Base-by-base conservation (phyloP, 1,140 invertebrate species). In the Drosophila cardini region DNA sequence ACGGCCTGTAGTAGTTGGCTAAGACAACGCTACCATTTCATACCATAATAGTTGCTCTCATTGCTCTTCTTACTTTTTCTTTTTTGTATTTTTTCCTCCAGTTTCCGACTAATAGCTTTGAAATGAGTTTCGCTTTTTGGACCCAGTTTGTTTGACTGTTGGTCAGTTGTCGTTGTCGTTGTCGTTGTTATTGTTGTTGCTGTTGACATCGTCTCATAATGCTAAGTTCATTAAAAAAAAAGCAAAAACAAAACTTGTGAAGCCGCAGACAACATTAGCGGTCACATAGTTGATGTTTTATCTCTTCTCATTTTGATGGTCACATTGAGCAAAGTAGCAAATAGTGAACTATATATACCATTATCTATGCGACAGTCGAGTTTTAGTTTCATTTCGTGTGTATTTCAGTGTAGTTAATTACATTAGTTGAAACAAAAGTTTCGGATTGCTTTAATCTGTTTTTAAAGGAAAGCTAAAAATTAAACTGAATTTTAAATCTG, bases 71-170 rank as follows among this genome's bases (percentile, higher is more conserved):
- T 34, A 7, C 21, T 34, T 36, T 40, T 11, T 36, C 36, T 21
- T 50, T 53, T 53, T 53, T 32, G 4, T 36, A 18, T 26, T 43
- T 64, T 48, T 72, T 38, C 62, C 42, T 62, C 32, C 64, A 65
- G 57, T 85, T 76, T 62, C 74, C 81, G 62, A 42, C 78, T 87
- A 87, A 87, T 87, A 89, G 83, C 83, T 87, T 89, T 77, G 72
- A 89, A 89, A 87, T 87, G 84, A 87, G 83, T 87, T 87, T 87
- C 64, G 58, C 65, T 63, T 79, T 83, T 76, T 73, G 74, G 58
- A 46, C 60, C 36, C 42, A 67, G 48, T 74, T 68, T 69, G 16
- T 67, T 58, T 61, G 61, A 48, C 50, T 60, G 56, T 75, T 53
- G 50, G 42, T 50, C 60, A 58, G 55, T 48, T 42, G 38, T 32